These are phyloP conservation scores for Falco punctatus DNA, from an alignment of 2,113 vertebrate species.

Conservation along the genomic window DNA sequence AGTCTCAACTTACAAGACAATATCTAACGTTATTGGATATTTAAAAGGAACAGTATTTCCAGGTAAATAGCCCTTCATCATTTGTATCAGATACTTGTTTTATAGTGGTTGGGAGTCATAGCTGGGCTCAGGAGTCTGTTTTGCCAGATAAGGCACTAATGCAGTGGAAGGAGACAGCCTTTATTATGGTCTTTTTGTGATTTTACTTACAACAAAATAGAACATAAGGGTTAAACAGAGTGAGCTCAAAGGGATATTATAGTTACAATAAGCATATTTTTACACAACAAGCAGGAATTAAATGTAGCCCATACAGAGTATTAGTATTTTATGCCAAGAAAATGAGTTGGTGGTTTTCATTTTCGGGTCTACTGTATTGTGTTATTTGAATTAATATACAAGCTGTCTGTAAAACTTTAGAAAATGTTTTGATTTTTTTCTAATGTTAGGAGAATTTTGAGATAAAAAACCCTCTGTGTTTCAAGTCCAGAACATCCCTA, in stretches of 20 bases:
- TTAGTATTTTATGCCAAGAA: neutral
- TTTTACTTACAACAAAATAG: neutral
- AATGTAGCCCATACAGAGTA: neutral
- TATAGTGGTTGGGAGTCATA: neutral
- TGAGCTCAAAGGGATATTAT: neutral
- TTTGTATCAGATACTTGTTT: neutral
- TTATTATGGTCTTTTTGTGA: neutral
- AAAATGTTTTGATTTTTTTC: neutral
- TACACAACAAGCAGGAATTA: neutral
- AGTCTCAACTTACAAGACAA: conserved; percentile 77
- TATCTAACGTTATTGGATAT: conserved; percentile 89
- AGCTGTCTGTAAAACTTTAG: neutral
- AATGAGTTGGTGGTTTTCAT: neutral
- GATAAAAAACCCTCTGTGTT: neutral
- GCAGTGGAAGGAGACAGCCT: neutral
- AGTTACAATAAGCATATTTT: neutral
- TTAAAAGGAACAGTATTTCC: conserved; percentile 85
- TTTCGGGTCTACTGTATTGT: neutral
- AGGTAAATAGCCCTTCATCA: conserved; percentile 73
- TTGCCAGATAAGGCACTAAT: neutral
- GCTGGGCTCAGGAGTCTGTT: neutral
- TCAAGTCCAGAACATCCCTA: neutral
- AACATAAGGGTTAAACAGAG: neutral
- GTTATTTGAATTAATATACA: neutral
- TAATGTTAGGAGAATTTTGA: neutral